Evolutionary conservation across 1,140 invertebrate genomes (phyloP).

Genomic region (Macrosteles quadrilineatus): DNA sequence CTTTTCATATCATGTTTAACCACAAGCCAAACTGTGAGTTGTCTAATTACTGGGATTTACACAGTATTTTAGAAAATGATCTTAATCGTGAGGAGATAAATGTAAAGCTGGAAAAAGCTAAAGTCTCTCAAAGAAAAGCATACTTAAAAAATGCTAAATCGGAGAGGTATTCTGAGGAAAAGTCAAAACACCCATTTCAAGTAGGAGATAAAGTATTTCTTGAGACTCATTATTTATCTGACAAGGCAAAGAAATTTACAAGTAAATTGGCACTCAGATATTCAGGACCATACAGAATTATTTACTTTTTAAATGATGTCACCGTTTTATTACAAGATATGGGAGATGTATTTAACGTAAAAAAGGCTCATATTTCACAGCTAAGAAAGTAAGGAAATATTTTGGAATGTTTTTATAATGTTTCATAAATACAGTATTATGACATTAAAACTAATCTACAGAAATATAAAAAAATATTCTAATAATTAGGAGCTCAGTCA

Average conservation of each 20-base stretch:
- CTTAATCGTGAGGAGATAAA: not conserved
- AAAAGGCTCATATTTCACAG: constrained; percentile 2
- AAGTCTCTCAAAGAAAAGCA: constrained; percentile 1
- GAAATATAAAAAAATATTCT: no score
- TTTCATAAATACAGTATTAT: no score
- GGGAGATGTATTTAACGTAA: not conserved
- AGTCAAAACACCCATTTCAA: not conserved
- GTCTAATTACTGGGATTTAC: not conserved
- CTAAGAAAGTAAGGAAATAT: constrained; percentile 1
- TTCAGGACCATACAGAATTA: not conserved
- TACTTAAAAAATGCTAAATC: constrained; percentile 6
- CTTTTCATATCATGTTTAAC: not conserved
- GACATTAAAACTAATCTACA: no score
- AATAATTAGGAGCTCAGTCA: no score
- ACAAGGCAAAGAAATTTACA: constrained; percentile 7
- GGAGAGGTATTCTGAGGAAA: constrained; percentile 11
- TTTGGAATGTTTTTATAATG: no score
- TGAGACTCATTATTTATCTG: not conserved
- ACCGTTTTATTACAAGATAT: not conserved
- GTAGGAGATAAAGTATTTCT: constrained; percentile 1
- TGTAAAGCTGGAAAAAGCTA: not conserved
- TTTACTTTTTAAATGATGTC: not conserved
- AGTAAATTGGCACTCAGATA: not conserved
- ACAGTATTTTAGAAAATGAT: not conserved
- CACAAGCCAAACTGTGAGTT: constrained; percentile 5